Percentiles rank a stretch among this genome's conserved stretches.
Conservation (phyloP, 2,888 invertebrate genomes). For the Meiosimyza decipiens region DNA sequence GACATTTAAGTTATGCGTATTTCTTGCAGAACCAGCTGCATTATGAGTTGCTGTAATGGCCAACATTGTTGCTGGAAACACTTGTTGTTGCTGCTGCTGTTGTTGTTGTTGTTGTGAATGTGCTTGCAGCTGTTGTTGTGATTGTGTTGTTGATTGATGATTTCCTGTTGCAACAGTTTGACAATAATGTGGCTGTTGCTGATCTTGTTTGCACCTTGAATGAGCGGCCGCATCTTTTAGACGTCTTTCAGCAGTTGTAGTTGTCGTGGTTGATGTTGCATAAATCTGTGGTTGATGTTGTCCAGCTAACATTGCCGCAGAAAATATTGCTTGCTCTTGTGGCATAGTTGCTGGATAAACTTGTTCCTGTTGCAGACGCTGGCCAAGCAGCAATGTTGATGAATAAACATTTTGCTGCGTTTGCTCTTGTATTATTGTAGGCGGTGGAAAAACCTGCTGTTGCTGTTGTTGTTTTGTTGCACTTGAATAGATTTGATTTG, state of each 20-base stretch:
- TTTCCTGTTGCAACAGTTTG: conserved; percentile 17
- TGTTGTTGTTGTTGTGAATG: conserved; percentile 34
- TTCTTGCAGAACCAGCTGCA: conserved; percentile 48
- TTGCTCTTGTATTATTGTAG: conserved; percentile 37
- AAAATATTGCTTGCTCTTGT: conserved; percentile 22
- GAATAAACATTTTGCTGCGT: conserved; percentile 40
- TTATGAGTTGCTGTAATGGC: conserved; percentile 44
- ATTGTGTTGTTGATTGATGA: conserved; percentile 19
- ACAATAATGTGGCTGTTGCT: conserved; percentile 38
- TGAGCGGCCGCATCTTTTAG: not conserved
- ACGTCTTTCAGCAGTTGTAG: conserved; percentile 2
- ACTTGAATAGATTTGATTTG: conserved; percentile 36
- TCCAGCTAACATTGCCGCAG: conserved; percentile 6
- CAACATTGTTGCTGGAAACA: conserved; percentile 44
- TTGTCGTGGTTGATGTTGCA: not conserved
- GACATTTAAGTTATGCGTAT: conserved; percentile 57
- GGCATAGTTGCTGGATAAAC: conserved; percentile 10
- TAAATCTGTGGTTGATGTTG: conserved; percentile 15
- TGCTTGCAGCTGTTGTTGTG: conserved; percentile 31
- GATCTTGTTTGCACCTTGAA: conserved; percentile 32
- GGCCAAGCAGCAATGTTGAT: conserved; percentile 15
- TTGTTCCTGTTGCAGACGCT: conserved; percentile 6
- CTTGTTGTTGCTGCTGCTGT: conserved; percentile 44
- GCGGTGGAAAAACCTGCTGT: conserved; percentile 42
- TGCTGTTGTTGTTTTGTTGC: conserved; percentile 53